Conservation (phyloP, 2,888 invertebrate species). For the Artemia sinica region DNA sequence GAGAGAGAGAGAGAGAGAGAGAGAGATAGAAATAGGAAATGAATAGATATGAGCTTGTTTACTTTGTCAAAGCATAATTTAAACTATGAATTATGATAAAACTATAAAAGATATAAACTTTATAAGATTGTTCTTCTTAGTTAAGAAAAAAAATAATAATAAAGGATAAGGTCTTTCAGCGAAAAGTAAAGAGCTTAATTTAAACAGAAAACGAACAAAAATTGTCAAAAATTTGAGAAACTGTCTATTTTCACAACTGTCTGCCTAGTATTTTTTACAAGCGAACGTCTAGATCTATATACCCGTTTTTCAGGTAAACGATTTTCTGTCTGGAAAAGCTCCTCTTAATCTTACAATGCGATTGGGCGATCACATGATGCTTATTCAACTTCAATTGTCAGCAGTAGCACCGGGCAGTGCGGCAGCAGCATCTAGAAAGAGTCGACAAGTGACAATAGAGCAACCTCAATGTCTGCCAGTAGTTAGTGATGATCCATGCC, state of each 20-base stretch:
- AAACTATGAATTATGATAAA: no score
- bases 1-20: no score
- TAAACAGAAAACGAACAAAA: not conserved
- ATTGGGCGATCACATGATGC: slow-evolving; percentile 91
- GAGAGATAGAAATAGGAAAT: no score
- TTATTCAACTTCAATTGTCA: slow-evolving; percentile 81
- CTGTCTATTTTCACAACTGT: slow-evolving; percentile 10
- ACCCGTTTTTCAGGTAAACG: slow-evolving; percentile 49
- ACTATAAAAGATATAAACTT: no score
- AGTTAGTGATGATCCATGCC: not conserved
- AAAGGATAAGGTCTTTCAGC: no score
- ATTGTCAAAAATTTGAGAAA: not conserved
- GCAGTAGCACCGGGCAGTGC: slow-evolving; percentile 46
- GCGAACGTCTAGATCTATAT: not conserved
- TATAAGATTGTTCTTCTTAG: no score
- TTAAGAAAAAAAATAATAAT: no score
- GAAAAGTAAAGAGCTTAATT: no score
- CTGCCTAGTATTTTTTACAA: slow-evolving; percentile 18
- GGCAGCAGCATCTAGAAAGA: slow-evolving; percentile 31
- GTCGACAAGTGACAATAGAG: slow-evolving; percentile 17
- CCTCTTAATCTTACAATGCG: slow-evolving; percentile 87
- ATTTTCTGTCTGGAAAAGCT: slow-evolving; percentile 83
- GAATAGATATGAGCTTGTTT: no score
- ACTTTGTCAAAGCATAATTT: no score
- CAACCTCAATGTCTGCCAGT: not conserved